Percentiles rank a stretch among this genome's conserved stretches.
Evolutionary conservation across 2,888 invertebrate genomes (phyloP).

Genomic region (Pheosia tremula): DNA sequence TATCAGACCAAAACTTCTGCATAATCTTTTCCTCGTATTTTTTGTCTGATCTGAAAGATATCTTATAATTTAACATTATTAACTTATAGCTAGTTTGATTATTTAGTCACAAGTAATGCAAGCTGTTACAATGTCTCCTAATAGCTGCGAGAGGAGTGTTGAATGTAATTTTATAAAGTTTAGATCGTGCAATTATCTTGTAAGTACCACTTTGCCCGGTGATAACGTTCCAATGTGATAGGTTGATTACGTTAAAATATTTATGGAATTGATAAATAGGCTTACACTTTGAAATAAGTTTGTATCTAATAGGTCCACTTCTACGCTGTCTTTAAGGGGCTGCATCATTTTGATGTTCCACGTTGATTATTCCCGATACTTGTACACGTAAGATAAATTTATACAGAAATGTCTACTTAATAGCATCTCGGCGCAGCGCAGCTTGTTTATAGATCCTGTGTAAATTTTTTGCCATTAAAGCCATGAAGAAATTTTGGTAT

Average conservation of each 20-base stretch:
- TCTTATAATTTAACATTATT: too few relatives aligned
- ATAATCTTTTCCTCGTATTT: too few relatives aligned
- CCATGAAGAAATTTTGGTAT: background rate
- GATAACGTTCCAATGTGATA: constrained; percentile 69
- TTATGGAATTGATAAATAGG: constrained; percentile 64
- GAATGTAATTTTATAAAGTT: constrained; percentile 64
- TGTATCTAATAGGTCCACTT: constrained; percentile 40
- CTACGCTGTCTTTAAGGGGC: constrained; percentile 26
- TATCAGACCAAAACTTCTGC: too few relatives aligned
- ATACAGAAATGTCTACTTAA: constrained; percentile 1
- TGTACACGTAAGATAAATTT: background rate
- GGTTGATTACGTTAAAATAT: constrained; percentile 75
- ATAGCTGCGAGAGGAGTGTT: constrained; percentile 51
- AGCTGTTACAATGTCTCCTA: constrained; percentile 22
- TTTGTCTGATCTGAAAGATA: too few relatives aligned
- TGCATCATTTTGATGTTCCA: constrained; percentile 11
- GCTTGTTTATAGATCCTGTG: background rate
- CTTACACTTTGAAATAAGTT: constrained; percentile 45
- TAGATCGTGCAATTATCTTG: constrained; percentile 65
- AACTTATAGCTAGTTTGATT: background rate
- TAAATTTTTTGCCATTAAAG: background rate
- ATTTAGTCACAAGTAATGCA: background rate
- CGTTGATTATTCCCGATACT: constrained; percentile 4
- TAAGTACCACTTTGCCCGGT: constrained; percentile 53
- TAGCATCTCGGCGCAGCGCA: background rate